A percentile compares a stretch with the other conserved stretches of the same genome.
phyloP scores from a whole-genome alignment of 2,888 invertebrate genomes.

The Ennomos erosarius region DNA sequence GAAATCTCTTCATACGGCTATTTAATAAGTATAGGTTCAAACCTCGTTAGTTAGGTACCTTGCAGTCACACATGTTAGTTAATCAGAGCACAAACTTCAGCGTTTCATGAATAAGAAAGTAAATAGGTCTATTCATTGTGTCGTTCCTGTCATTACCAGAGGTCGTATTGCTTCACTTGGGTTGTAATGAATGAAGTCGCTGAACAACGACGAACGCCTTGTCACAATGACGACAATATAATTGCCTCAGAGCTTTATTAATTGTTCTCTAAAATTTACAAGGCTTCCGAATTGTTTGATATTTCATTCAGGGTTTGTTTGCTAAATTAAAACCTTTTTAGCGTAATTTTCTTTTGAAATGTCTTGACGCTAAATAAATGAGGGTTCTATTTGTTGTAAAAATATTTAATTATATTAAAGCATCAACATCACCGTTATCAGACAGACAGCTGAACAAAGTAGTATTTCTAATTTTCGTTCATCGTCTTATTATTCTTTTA shows the following conservation, averaged over 20 bases:
- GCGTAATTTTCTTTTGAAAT: no score
- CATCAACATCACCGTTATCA: no score
- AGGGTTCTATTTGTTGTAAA: no score
- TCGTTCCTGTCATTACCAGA: slow-evolving; percentile 20
- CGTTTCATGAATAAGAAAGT: no score
- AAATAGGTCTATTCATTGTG: slow-evolving; percentile 14
- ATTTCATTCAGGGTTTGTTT: slow-evolving; percentile 14
- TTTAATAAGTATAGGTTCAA: no score
- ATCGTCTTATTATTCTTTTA: no score
- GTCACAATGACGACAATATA: slow-evolving; percentile 21
- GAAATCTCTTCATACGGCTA: no score
- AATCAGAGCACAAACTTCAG: no score
- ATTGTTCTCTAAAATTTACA: slow-evolving; percentile 27
- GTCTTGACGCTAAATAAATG: no score
- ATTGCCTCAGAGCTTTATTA: slow-evolving; percentile 31
- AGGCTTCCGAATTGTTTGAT: slow-evolving; percentile 14
- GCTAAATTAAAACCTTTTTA: slow-evolving; percentile 1
- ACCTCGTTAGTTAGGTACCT: no score
- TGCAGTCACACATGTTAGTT: neutral
- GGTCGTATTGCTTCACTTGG: slow-evolving; percentile 1
- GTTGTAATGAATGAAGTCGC: slow-evolving; percentile 19
- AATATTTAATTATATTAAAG: no score
- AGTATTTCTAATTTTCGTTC: neutral
- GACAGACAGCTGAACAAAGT: neutral
- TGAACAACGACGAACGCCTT: slow-evolving; percentile 14